A percentile compares a stretch with the other conserved stretches of the same genome.
Conservation (phyloP, 2,113 vertebrate genomes). For the Megaptera novaeangliae region DNA sequence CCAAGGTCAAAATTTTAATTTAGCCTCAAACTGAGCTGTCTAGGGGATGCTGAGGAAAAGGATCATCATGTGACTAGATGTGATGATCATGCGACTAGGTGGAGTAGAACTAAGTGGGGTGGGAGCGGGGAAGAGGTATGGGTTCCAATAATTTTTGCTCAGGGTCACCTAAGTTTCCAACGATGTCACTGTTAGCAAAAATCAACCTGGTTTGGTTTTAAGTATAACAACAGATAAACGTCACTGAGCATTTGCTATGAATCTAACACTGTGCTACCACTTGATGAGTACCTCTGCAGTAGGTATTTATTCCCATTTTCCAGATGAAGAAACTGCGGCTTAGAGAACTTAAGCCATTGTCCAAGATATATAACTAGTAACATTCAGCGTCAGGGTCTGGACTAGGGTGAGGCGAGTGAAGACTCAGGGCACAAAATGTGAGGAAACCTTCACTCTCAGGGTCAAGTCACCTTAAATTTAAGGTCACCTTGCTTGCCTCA, state of each 20-base stretch:
- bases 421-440: neutral
- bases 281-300: neutral
- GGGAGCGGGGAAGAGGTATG: neutral
- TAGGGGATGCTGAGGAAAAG: neutral
- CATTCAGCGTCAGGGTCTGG: neutral
- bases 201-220: neutral
- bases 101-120: neutral
- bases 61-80: neutral
- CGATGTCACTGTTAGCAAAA: neutral
- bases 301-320: neutral
- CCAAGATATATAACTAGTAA: neutral
- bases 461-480: neutral
- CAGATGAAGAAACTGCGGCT: neutral
- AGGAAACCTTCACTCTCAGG: neutral
- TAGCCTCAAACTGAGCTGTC: neutral
- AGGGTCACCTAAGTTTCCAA: neutral
- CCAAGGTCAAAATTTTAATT: neutral
- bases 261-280: neutral
- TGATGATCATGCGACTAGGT: neutral
- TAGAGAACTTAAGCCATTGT: neutral
- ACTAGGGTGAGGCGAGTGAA: neutral
- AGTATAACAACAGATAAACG: neutral
- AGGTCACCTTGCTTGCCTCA: neutral
- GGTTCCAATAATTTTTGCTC: neutral
- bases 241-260: neutral